Evolutionary conservation across 2,113 vertebrate species (phyloP).

Genomic region (Ascaphus truei): DNA sequence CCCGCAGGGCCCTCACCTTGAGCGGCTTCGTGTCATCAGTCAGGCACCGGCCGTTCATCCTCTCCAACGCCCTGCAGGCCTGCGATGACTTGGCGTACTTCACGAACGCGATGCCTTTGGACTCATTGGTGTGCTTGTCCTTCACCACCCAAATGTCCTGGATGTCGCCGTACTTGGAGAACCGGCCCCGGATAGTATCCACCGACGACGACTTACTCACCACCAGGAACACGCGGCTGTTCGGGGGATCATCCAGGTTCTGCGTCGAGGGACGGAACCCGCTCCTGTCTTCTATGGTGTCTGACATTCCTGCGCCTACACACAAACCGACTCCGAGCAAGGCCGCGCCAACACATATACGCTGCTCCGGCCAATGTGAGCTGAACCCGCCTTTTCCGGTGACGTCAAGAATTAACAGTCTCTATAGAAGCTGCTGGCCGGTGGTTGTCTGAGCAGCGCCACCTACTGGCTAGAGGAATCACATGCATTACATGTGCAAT

Average conservation of each 20-base stretch:
- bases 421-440: neutral
- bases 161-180: slow-evolving; percentile 78
- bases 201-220: slow-evolving; percentile 79
- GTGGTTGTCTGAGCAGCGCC: neutral
- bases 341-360: neutral
- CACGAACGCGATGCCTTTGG: slow-evolving; percentile 85
- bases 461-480: neutral
- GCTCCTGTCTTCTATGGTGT: slow-evolving; percentile 53
- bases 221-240: slow-evolving; percentile 86
- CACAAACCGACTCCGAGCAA: neutral
- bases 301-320: neutral
- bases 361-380: too few relatives aligned
- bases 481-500: too few relatives aligned
- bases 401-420: neutral
- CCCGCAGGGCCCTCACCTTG: slow-evolving; percentile 69
- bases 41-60: slow-evolving; percentile 85
- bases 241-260: slow-evolving; percentile 85
- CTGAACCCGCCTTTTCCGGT: slow-evolving; percentile 30
- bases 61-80: slow-evolving; percentile 89
- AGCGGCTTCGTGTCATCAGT: slow-evolving; percentile 78
- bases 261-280: slow-evolving; percentile 61
- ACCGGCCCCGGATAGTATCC: slow-evolving; percentile 76
- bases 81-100: slow-evolving; percentile 88
- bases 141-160: slow-evolving; percentile 88
- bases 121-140: slow-evolving; percentile 87